Conservation (phyloP, 1,140 invertebrate genomes). For the Mizuhopecten yessoensis region DNA sequence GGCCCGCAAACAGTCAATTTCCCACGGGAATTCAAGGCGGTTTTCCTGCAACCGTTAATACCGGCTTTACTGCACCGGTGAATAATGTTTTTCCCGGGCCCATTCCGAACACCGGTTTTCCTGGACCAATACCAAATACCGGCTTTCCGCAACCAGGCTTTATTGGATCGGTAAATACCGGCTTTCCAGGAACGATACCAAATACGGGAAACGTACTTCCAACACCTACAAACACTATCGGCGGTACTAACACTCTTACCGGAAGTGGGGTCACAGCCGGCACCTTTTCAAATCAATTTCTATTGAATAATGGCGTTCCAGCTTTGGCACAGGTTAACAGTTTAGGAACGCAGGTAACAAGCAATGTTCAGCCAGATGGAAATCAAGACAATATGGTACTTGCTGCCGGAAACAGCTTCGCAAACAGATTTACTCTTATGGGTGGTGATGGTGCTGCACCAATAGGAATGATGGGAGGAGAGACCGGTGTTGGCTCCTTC, state of each 20-base stretch:
- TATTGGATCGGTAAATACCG: not conserved
- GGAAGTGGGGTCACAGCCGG: not conserved
- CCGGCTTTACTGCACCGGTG: not conserved
- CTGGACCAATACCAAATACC: not conserved
- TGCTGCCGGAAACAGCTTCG: slow-evolving; percentile 19
- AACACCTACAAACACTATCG: not conserved
- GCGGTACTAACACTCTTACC: not conserved
- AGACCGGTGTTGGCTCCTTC: not conserved
- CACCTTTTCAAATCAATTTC: not conserved
- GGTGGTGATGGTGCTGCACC: not conserved
- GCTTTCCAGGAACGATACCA: not conserved
- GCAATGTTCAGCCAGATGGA: not conserved
- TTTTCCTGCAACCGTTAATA: not conserved
- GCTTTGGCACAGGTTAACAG: not conserved
- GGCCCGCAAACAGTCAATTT: no score
- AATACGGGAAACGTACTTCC: not conserved
- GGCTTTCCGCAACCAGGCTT: not conserved
- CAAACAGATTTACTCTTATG: not conserved
- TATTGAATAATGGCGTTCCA: not conserved
- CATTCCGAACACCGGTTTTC: not conserved
- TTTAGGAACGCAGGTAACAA: not conserved
- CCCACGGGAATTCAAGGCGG: not conserved
- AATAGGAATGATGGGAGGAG: not conserved
- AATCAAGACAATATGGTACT: not conserved
- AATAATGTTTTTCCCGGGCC: not conserved